Evolutionary conservation across 2,888 invertebrate species (phyloP), one percentile per base, ranked within the genome.

Genomic region (Hybos culiciformis): DNA sequence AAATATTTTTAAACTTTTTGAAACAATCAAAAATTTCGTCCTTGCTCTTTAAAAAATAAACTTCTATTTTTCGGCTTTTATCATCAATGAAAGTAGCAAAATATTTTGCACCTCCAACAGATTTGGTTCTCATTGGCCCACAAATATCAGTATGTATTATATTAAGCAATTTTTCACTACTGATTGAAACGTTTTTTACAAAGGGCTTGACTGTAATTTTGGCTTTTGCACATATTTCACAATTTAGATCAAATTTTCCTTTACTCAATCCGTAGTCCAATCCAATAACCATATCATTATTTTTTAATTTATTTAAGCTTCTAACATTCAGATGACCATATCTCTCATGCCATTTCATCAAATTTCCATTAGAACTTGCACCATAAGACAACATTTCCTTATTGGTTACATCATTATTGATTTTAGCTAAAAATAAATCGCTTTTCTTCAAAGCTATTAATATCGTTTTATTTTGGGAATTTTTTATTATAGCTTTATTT

Each of bases 71-170:
- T 24, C 41, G 33, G 8, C 39, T 39, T 32, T 41, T 26, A 41
- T 50, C 48, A 36, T 51, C 51, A 19, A 51, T 48, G 26, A 52
- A 51, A 18, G 49, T 48, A 12, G 48, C 44, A 21, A 49, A 48
- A 36, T 48, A 51, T 34, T 31, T 42, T 9, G 45, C 19, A 24
- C 42, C 41, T 20, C 47, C 48, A 33, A 37, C 31, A 17, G 48
- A 48, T 19, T 34, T 19, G 26, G 33, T 36, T 23, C 36, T 34
- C 41, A 50, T 44, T 14, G 51, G 48, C 14, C 51, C 51, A 33
- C 44, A 46, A 2, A 51, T 46, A 29, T 51, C 46, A 9, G 46
- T 47, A 26, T 50, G 48, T 17, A 49, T 44, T 5, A 47, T 37
- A 20, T 47, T 46, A 17, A 33, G 17, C 11, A 33, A 11, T 18